Base-by-base conservation (phyloP, 2,113 vertebrate genomes). In the Forbesichthys agassizii region DNA sequence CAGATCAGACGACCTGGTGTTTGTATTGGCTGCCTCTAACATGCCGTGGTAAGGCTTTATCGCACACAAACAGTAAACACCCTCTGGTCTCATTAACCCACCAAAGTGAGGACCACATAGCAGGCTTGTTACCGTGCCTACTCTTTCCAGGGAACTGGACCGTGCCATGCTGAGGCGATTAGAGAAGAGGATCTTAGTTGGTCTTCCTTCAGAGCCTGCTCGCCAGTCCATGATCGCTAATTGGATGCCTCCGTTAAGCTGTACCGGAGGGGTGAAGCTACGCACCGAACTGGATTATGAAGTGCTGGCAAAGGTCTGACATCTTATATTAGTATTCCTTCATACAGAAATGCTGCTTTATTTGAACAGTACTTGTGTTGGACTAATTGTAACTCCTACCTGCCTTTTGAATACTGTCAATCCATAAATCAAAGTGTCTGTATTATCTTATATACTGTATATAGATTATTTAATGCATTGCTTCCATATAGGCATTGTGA, bases 21-120 rank as follows among this genome's bases (percentile, higher is more conserved):
- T 99, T 91, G 96, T 99, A 62, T 91, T 99, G 78, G 97, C 98
- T 71, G 96, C 96, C 68, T 99, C 97, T 88, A 99, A 99, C 90
- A 86, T 86, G 80, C 96, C 96, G 0, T 97, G 96, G 96, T 98
- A 93, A 94, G 87, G 82, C 67, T 78, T 75, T 20, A 14, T 10
- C 47, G 20, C 27, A 16, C 14, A 69, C 52, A 33, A 11, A 14
- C 58, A n/a, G 12, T 12, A 11, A 16, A 9, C 11, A 10, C 46
- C 5, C n/a, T 4, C 10, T 5, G 6, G 48, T n/a, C 1, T 11
- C 36, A 47, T 61, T 9, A 27, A 11, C 14, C 42, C 16, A 3
- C 20, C 27, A 9, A 64, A 48, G 48, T n/a, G 48, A 10, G 56
- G 47, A 68, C 14, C n/a, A 5, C 47, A 20, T 16, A 33, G 11